Conservation (phyloP, 2,113 vertebrate species). For the Myotis yumanensis region DNA sequence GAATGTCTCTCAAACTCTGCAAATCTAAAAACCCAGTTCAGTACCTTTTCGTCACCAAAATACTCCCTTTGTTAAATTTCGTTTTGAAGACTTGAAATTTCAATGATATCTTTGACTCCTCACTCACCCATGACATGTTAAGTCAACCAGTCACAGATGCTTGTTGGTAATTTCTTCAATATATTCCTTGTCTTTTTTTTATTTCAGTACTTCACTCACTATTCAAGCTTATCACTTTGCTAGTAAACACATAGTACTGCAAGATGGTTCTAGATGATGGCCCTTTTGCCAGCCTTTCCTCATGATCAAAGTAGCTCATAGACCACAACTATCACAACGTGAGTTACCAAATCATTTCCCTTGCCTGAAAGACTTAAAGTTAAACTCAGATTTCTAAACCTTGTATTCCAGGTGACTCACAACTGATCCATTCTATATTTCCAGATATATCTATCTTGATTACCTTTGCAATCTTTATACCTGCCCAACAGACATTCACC, state of each 20-base stretch:
- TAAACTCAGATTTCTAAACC: not conserved
- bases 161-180: not conserved
- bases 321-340: not conserved
- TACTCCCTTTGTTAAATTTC: not conserved
- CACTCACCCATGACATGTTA: not conserved
- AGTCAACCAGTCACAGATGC: not conserved
- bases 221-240: not conserved
- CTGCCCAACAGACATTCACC: not conserved
- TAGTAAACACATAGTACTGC: not conserved
- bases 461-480: not conserved
- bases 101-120: not conserved
- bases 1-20: not conserved
- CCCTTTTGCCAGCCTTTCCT: not conserved
- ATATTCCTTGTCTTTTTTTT: not conserved
- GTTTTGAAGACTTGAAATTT: not conserved
- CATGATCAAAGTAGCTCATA: not conserved
- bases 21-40: not conserved
- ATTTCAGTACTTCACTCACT: not conserved
- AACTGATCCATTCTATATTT: not conserved
- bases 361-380: not conserved
- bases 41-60: not conserved
- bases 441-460: not conserved
- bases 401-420: not conserved
- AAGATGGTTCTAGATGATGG: not conserved
- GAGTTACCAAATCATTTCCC: not conserved